Evolutionary conservation across 2,797 vertebrate genomes (phyloP), one percentile per base, ranked within the genome.

Genomic region (Liparis tanakae): DNA sequence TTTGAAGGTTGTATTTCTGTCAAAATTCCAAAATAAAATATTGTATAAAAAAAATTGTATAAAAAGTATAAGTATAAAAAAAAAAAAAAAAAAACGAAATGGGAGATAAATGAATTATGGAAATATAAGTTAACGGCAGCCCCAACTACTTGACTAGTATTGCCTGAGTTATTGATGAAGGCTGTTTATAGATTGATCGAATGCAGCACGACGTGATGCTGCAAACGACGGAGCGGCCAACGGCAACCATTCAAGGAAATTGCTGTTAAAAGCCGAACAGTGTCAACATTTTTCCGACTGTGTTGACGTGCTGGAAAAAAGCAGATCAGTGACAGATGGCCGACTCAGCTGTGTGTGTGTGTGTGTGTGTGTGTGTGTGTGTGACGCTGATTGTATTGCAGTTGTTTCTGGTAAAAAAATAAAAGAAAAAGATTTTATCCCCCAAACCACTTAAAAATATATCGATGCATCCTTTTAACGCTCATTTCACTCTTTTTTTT

Each of bases 401-500:
- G 18, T 67, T 75, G 25, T 68, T 59, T 10, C 10, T 43, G 30
- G 6, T 53, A 30, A 30, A 30, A 30, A 30, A 30, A 30, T 2
- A 30, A 59, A 63, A 54, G 22, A 41, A 62, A 20, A 30, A 78
- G 15, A 36, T 43, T 59, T 76, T 39, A 63, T n/a, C 17, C 34
- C 37, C 59, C 14, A 30, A 22, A 65, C 53, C 34, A 59, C 60
- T 70, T 48, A 48, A 25, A 46, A 48, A 64, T 33, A 22, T 65
- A 78, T 71, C 65, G 41, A 80, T 74, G 44, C 54, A 54, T 80
- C 70, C 61, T 79, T 82, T 82, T 57, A 70, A 67, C 14, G 60
- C 22, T 68, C 67, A 77, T 84, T 65, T 87, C 41, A 61, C 56
- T 67, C 1, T 81, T 81, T 82, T 59, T 59, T 66, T 67, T 25